A percentile compares a stretch with the other conserved stretches of the same genome.
Evolutionary conservation across 2,888 invertebrate genomes (phyloP).

Genomic region (Eupeodes luniger): DNA sequence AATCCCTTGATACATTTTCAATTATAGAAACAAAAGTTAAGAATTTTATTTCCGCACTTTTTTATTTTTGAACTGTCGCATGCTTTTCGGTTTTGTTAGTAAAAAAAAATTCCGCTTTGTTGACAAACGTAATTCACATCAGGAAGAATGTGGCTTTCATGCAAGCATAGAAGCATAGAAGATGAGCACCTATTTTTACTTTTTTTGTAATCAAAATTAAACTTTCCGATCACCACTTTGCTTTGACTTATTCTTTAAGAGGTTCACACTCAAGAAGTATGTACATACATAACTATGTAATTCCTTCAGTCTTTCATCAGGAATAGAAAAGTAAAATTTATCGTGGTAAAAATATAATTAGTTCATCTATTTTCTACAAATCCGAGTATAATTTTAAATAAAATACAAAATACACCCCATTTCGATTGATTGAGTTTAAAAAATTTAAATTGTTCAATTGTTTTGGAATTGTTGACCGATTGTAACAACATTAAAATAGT

Average conservation of each 20-base stretch:
- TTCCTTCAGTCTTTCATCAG: not conserved
- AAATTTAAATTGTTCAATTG: not conserved
- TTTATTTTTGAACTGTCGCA: not conserved
- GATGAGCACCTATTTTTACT: not conserved
- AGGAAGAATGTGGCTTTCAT: slow-evolving; percentile 53
- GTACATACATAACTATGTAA: not conserved
- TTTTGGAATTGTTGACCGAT: no score
- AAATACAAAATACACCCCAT: not conserved
- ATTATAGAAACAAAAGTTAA: no score
- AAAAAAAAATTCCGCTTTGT: slow-evolving; percentile 34
- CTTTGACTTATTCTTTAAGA: not conserved
- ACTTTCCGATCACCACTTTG: not conserved
- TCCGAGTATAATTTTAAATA: slow-evolving; percentile 24
- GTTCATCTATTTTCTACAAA: slow-evolving; percentile 61
- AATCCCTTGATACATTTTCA: no score
- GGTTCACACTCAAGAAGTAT: not conserved
- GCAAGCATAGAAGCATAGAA: slow-evolving; percentile 28
- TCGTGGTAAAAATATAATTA: slow-evolving; percentile 40
- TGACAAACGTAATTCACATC: slow-evolving; percentile 37
- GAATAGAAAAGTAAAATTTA: slow-evolving; percentile 32
- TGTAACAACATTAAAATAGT: no score
- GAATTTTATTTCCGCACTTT: no score
- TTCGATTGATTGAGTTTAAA: not conserved
- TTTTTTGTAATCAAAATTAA: not conserved
- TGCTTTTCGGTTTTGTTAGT: slow-evolving; percentile 7